Base-by-base conservation (phyloP, 2,797 vertebrate genomes). In the Novumbra hubbsi region DNA sequence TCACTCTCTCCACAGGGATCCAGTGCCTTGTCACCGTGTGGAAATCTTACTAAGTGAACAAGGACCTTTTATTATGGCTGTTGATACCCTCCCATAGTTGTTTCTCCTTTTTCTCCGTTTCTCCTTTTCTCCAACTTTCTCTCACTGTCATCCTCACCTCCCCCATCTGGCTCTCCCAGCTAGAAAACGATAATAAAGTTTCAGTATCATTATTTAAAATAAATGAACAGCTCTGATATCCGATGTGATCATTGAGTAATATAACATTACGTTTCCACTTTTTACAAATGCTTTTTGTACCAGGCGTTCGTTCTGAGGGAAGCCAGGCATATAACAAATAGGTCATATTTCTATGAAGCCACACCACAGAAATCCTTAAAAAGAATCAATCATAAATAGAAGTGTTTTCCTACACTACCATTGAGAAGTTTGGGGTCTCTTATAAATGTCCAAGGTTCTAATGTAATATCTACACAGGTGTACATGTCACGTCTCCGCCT, bases 101-200 rank as follows among this genome's bases (percentile, higher is more conserved):
- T 73, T 41, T 6, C 6, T 30, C 21, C 38, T 28, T 24, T n/a
- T 41, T 64, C 68, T 50, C 38, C 21, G 12, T 68, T 38, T 21
- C 9, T 2, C 30, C 12, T 8, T 38, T 16, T 45, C 57, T 68
- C n/a, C 21, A 41, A 16, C 17, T 19, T 32, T 12, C 34, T 64
- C 12, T 16, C 63, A 1, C 5, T 65, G 2, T 8, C 28, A 30
- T 41, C 49, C 45, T 49, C 14, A 6, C 12, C 4, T 17, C 9
- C 11, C n/a, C 50, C 12, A 4, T 17, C 57, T 57, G 63, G 16
- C 38, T 68, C 14, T 2, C n/a, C 14, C 41, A 68, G 9, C 84
- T 73, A 74, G 30, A 27, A 49, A 71, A 68, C 62, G 74, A 81
- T 84, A 84, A 85, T 66, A 73, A 32, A 70, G 84, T 87, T 85